Base-by-base conservation (phyloP, 2,888 invertebrate genomes). In the Leucophenga montana region DNA sequence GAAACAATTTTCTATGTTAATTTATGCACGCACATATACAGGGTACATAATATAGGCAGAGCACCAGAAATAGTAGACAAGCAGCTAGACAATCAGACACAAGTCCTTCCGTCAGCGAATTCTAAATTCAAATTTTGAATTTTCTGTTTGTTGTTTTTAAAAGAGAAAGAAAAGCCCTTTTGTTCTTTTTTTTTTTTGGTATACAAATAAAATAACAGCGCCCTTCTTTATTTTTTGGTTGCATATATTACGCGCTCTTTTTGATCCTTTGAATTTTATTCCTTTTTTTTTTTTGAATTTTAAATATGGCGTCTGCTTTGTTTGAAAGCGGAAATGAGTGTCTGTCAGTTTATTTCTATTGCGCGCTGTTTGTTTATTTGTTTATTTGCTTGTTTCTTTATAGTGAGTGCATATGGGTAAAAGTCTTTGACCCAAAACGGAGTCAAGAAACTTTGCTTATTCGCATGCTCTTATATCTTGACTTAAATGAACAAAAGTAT, bases 291-390 rank as follows among this genome's bases (percentile, higher is more conserved):
- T 78, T 83, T 71, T 82, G 84, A 85, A 85, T 82, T 83, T 82
- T 83, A 82, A 82, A 82, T 82, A 85, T 85, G 82, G 82, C 82
- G 82, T 82, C 85, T 83, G 84, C 77, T 82, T 82, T 82, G 85
- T 85, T 84, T 82, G 76, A 77, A 82, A 82, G 78, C 85, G 82
- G 82, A 82, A 82, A 83, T 85, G 77, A 82, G 77, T 80, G 82
- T 82, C 82, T 82, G 85, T 82, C 84, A 78, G 82, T 78, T 82
- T 78, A 77, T 81, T 81, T 81, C 80, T 75, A 16, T 66, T 33
- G 31, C 13, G 66, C 53, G 27, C 27, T 54, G 66, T 54, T 81
- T 81, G 80, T 73, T 76, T 77, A 53, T 57, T 67, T 33, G 18
- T n/a, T 59, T 44, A n/a, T 61, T 16, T 31, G 59, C 20, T 22